Evolutionary conservation across 1,140 invertebrate genomes (phyloP), one percentile per base, ranked within the genome.

Genomic region (Lethocerus indicus): DNA sequence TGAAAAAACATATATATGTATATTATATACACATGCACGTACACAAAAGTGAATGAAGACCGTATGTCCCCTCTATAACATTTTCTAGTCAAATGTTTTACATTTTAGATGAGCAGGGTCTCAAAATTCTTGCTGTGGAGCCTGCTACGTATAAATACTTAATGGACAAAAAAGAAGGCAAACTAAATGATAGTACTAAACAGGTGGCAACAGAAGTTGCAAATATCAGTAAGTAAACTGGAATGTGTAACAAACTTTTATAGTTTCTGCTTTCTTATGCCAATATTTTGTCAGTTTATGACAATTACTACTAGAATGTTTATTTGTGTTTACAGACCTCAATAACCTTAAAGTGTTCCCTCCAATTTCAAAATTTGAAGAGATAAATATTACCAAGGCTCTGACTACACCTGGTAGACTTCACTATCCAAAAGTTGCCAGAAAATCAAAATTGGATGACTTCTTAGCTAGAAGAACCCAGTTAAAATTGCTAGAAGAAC

Each of bases 371-470:
- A 66, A 75, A 56, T 79, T 83, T 61, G 79, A 85, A 55, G 73
- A 85, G 59, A 79, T 92, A 47, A 81, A 93, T 69, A 78, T 94
- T 1, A 81, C 79, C 53, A 84, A 84, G 67, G 79, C 83, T 16
- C 64, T 95, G 36, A 75, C 70, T n/a, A 76, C 77, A 9, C 68
- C 77, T 23, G 76, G 79, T 25, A 69, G 88, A 51, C 67, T 82
- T 21, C 72, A 85, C 58, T 95, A 90, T 68, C 84, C 87, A 2
- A 92, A 89, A 74, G 75, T 93, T 24, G 87, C 78, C 1, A 84
- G 81, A 57, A 84, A 87, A 61, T 79, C 76, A 3, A 78, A 80
- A 56, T 67, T 94, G 14, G 89, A 94, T 63, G 79, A 82, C 60
- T 75, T 93, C 29, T 65, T 94, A 0, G 71, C 79, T 3, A 69